Conservation (phyloP, 2,113 vertebrate species). For the Danio rerio region GRCz12tu NC_133188.1:45290501-45291000, state of each 20-base stretch:
- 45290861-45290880: constrained; percentile 25
- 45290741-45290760: neutral
- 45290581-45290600: too few species aligned
- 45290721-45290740: neutral
- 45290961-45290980: constrained; percentile 10
- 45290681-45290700: too few species aligned
- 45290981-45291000: constrained; percentile 20
- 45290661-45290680: too few species aligned
- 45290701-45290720: neutral
- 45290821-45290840: neutral
- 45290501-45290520: too few species aligned
- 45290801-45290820: constrained; percentile 10
- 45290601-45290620: too few species aligned
- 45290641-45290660: too few species aligned
- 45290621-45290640: too few species aligned
- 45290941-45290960: constrained; percentile 22
- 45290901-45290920: constrained; percentile 8
- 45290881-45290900: neutral
- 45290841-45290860: constrained; percentile 24
- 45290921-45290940: constrained; percentile 6
- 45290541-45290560: too few species aligned
- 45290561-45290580: too few species aligned
- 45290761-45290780: neutral
- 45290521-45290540: too few species aligned
- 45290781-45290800: constrained; percentile 8